These are phyloP conservation scores for Drosophila arawakana DNA, from an alignment of 1,140 invertebrate genomes.

Conservation along the genomic window DNA sequence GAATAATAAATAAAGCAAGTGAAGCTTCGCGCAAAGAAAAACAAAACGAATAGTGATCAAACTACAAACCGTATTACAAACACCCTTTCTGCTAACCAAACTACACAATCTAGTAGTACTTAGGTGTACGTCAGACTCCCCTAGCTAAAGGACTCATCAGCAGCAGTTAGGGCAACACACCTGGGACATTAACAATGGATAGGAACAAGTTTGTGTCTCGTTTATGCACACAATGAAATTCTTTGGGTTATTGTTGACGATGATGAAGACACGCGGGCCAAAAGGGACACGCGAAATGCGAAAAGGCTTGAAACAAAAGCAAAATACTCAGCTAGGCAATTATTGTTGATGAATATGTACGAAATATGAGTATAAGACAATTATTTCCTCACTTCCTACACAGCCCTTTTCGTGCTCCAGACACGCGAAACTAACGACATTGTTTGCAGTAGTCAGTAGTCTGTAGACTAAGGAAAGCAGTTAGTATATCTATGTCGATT, in stretches of 20 bases:
- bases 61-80: constrained; percentile 19
- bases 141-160: background rate
- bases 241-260: constrained; percentile 9
- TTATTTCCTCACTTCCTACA: background rate
- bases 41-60: constrained; percentile 46
- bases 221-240: constrained; percentile 36
- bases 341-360: constrained; percentile 76
- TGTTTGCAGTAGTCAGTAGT: background rate
- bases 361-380: constrained; percentile 54
- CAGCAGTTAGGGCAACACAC: constrained; percentile 9
- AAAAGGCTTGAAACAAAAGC: constrained; percentile 49
- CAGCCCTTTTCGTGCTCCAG: background rate
- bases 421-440: constrained; percentile 44
- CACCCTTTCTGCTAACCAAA: constrained; percentile 2
- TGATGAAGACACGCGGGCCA: constrained; percentile 14
- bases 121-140: background rate
- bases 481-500: constrained; percentile 26
- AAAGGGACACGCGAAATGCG: constrained; percentile 36
- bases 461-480: background rate
- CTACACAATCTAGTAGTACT: background rate
- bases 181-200: constrained; percentile 16
- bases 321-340: constrained; percentile 62
- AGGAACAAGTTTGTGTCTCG: constrained; percentile 29
- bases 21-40: constrained; percentile 52
- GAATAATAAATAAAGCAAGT: constrained; percentile 43